Conservation (phyloP, 2,113 vertebrate genomes). For the Sula dactylatra region DNA sequence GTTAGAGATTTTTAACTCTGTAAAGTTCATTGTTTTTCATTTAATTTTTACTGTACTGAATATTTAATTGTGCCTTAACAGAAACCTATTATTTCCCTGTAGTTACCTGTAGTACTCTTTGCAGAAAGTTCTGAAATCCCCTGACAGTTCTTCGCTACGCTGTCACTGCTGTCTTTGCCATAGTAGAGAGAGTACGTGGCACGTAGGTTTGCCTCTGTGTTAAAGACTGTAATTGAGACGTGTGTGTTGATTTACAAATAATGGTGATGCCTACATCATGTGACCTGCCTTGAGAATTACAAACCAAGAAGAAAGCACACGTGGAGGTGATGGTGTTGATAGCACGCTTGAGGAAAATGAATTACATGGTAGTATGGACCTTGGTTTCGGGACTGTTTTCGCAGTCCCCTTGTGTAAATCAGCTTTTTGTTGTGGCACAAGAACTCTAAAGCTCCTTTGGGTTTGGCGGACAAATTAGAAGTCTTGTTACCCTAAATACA, state of each 20-base stretch:
- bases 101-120: background rate
- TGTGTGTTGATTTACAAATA: background rate
- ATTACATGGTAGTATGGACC: too few relatives aligned
- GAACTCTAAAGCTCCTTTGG: constrained; percentile 2
- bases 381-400: background rate
- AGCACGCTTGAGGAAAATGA: background rate
- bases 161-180: background rate
- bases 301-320: background rate
- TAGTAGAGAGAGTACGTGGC: background rate
- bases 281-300: background rate
- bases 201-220: background rate
- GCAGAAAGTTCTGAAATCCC: background rate
- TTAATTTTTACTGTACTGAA: background rate
- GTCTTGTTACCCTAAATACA: background rate
- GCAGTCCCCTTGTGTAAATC: background rate
- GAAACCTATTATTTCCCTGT: background rate
- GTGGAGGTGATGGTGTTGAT: fast-evolving
- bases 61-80: background rate
- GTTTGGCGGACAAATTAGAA: background rate
- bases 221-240: background rate
- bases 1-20: background rate
- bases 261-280: background rate
- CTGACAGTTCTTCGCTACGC: background rate
- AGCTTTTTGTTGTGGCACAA: background rate
- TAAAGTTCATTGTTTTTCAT: background rate